A percentile compares a stretch with the other conserved stretches of the same genome.
These are phyloP conservation scores for Phrynocephalus guinanensis DNA, from an alignment of 2,797 vertebrate species.

Conservation along the genomic window DNA sequence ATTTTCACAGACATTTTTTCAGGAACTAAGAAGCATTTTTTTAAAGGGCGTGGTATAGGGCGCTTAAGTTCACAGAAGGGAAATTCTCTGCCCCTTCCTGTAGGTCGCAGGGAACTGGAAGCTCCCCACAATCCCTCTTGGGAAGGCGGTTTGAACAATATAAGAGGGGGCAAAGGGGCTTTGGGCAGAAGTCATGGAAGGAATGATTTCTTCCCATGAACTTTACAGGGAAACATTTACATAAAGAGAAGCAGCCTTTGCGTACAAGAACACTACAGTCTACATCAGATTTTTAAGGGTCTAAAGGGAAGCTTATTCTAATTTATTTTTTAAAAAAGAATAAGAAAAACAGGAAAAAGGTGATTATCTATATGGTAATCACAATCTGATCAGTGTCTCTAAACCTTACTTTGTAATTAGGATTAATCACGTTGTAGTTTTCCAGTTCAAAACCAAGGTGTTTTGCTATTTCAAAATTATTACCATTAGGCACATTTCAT, in stretches of 20 bases:
- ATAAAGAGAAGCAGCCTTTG: not conserved
- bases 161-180: not conserved
- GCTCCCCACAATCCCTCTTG: too few species aligned
- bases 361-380: constrained; percentile 1
- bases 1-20: too few species aligned
- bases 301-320: not conserved
- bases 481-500: not conserved
- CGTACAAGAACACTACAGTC: not conserved
- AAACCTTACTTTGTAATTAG: constrained; percentile 6
- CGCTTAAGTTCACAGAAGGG: too few species aligned
- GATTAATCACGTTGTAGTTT: not conserved
- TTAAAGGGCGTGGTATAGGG: too few species aligned
- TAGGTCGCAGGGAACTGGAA: too few species aligned
- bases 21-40: too few species aligned
- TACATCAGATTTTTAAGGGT: not conserved
- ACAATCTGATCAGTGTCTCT: not conserved
- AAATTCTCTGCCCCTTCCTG: too few species aligned
- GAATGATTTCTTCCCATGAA: not conserved
- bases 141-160: not conserved
- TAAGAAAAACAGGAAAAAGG: not conserved
- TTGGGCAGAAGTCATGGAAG: not conserved
- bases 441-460: not conserved
- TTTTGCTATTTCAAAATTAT: not conserved
- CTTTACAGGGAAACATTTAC: not conserved
- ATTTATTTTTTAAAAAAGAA: not conserved